Conservation (phyloP, 2,797 vertebrate genomes). For the Chiloscyllium punctatum region DNA sequence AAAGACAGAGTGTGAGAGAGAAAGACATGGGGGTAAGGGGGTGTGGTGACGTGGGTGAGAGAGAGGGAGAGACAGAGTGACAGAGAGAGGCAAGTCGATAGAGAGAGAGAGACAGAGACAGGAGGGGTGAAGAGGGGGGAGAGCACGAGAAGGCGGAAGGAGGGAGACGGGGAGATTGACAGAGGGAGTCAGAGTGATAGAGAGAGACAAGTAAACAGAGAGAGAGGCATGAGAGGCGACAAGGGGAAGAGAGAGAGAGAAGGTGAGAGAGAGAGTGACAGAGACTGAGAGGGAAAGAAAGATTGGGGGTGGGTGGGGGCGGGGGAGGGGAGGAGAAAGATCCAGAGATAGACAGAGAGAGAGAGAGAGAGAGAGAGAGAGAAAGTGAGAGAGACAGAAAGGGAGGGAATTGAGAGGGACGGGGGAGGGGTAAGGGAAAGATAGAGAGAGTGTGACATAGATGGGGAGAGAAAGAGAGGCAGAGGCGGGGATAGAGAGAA, state of each 20-base stretch:
- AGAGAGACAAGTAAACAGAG: background rate
- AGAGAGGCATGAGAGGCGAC: background rate
- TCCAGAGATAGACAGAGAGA: background rate
- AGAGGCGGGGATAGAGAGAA: too few relatives aligned
- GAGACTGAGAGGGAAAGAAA: conserved; percentile 47
- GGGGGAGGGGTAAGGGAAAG: conserved; percentile 37
- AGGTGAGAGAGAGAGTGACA: conserved; percentile 40
- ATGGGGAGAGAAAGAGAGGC: too few relatives aligned
- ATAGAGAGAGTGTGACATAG: too few relatives aligned
- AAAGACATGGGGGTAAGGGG: background rate
- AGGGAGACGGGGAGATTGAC: background rate
- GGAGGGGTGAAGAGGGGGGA: conserved; percentile 8
- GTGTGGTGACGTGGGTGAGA: too few relatives aligned
- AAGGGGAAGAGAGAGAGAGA: background rate
- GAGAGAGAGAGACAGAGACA: background rate
- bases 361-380: conserved; percentile 46
- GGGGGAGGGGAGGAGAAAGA: conserved; percentile 48
- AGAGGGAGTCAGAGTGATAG: too few relatives aligned
- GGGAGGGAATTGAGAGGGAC: conserved; percentile 43
- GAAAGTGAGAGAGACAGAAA: conserved; percentile 50
- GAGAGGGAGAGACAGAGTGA: too few relatives aligned
- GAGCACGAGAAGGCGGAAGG: background rate
- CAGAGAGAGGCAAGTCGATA: background rate
- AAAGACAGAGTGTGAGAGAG: background rate
- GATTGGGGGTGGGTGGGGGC: conserved; percentile 46